Evolutionary conservation across 2,113 vertebrate genomes (phyloP).

Genomic region (Catharus fuscescens): DNA sequence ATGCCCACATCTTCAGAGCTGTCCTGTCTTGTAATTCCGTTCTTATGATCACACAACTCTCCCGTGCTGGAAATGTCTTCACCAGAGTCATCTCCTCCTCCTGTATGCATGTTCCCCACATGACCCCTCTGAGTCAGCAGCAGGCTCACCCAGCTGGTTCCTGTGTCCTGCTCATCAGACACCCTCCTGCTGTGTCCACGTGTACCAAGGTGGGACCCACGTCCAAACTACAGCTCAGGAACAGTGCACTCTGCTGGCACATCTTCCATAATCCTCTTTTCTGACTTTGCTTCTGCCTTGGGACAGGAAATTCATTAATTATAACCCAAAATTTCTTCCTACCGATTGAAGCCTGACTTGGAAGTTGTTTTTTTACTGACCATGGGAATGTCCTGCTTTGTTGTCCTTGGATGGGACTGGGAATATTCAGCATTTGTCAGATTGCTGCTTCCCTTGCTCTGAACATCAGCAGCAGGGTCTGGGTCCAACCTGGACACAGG

Average conservation of each 20-base stretch:
- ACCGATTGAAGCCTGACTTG: not conserved
- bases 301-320: not conserved
- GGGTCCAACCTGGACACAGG: not conserved
- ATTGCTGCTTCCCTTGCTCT: not conserved
- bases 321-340: not conserved
- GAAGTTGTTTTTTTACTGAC: not conserved
- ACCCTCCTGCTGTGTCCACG: not conserved
- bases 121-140: not conserved
- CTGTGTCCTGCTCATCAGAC: not conserved
- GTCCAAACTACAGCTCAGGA: not conserved
- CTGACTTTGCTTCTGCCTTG: not conserved
- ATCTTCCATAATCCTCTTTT: not conserved
- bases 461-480: not conserved
- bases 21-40: not conserved
- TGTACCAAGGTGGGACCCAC: rapidly evolving
- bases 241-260: not conserved
- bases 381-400: not conserved
- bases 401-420: not conserved
- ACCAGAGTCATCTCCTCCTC: not conserved
- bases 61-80: not conserved
- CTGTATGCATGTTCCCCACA: not conserved
- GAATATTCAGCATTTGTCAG: not conserved
- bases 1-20: not conserved
- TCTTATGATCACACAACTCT: rapidly evolving
- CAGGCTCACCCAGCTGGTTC: not conserved